A percentile compares a stretch with the other conserved stretches of the same genome.
Conservation (phyloP, 2,113 vertebrate species). For the Oophaga pumilio region DNA sequence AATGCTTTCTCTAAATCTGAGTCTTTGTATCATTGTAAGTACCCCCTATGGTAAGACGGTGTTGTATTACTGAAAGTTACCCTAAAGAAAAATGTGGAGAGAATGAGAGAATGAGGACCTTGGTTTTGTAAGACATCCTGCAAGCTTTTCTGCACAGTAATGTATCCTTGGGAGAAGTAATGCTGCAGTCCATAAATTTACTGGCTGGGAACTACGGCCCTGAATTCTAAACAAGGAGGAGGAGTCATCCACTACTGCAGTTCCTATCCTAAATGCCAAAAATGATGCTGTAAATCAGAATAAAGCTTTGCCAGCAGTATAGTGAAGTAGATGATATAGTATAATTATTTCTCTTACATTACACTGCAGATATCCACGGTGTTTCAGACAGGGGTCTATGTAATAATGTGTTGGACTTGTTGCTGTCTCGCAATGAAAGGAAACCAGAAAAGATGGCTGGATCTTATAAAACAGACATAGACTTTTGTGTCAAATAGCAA, state of each 20-base stretch:
- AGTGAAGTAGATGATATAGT: not conserved
- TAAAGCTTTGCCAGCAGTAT: conserved; percentile 12
- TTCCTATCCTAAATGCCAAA: conserved; percentile 5
- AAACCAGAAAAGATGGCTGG: not conserved
- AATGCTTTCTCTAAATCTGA: not conserved
- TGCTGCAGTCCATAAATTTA: conserved; percentile 12
- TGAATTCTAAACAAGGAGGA: conserved; percentile 4
- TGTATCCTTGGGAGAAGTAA: conserved; percentile 4
- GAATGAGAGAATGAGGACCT: not conserved
- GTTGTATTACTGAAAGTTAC: not conserved
- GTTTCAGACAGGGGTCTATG: not conserved
- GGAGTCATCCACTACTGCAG: not conserved
- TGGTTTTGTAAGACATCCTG: not conserved
- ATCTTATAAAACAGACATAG: not conserved
- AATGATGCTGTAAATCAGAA: conserved; percentile 10
- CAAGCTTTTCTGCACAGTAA: not conserved
- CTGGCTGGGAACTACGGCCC: not conserved
- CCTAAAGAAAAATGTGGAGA: not conserved
- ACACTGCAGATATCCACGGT: not conserved
- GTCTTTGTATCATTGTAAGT: not conserved
- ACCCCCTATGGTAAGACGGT: not conserved
- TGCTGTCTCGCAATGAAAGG: not conserved
- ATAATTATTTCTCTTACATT: not conserved
- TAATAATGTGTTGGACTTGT: not conserved
- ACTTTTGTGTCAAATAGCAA: not conserved